Evolutionary conservation across 2,113 vertebrate genomes (phyloP).

Genomic region (Tamias sibiricus): DNA sequence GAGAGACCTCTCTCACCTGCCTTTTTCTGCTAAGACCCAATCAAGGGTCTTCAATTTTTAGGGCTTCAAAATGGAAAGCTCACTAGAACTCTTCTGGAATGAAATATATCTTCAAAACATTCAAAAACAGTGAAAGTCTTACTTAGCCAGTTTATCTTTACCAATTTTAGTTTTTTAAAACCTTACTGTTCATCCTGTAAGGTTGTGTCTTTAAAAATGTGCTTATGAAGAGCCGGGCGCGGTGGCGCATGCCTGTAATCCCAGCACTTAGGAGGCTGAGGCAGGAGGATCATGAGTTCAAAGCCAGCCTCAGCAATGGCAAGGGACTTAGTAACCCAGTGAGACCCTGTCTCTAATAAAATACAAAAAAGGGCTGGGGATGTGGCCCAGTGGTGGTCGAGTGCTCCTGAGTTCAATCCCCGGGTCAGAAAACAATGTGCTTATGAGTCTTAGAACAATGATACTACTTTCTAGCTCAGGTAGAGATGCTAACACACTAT

Average conservation of each 20-base stretch:
- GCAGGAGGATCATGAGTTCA: too few relatives aligned
- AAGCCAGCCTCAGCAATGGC: too few relatives aligned
- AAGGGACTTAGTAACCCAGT: too few relatives aligned
- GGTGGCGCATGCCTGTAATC: too few relatives aligned
- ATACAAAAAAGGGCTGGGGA: too few relatives aligned
- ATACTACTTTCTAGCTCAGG: not conserved
- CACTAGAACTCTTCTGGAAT: not conserved
- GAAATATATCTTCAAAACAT: slow-evolving; percentile 12
- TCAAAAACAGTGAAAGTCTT: not conserved
- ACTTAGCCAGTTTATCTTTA: slow-evolving; percentile 3
- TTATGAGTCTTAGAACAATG: not conserved
- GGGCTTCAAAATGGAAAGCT: not conserved
- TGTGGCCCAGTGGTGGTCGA: too few relatives aligned
- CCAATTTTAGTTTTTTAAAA: slow-evolving; percentile 19
- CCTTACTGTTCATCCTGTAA: not conserved
- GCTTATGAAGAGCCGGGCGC: too few relatives aligned
- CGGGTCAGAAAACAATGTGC: too few relatives aligned
- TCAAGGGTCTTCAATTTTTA: not conserved
- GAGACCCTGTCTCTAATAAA: too few relatives aligned
- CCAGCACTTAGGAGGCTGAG: too few relatives aligned
- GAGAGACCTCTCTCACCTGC: not conserved
- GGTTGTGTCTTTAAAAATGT: not conserved
- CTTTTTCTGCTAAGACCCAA: slow-evolving; percentile 15
- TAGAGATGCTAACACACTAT: not conserved
- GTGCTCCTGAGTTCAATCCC: too few relatives aligned